Evolutionary conservation across 2,888 invertebrate species (phyloP).

Genomic region (Lucinisca nassula): DNA sequence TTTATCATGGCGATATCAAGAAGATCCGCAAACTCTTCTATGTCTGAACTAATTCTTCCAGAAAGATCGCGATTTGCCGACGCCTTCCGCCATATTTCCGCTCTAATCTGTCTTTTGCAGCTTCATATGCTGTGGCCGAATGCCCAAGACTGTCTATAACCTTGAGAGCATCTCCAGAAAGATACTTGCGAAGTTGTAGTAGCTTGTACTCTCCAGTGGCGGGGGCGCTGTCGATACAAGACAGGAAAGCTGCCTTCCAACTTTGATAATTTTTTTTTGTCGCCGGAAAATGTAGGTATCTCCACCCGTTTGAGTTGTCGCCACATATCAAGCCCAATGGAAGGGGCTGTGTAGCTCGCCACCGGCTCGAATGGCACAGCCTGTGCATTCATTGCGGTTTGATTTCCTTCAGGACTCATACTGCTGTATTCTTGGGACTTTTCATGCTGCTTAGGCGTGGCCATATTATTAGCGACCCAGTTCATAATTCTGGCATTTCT

Average conservation of each 20-base stretch:
- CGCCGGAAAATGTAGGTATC: conserved; percentile 18
- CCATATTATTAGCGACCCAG: not conserved
- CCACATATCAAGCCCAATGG: too few species aligned
- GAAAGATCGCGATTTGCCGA: conserved; percentile 3
- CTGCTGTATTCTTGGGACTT: not conserved
- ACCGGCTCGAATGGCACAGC: not conserved
- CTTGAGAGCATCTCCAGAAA: conserved; percentile 14
- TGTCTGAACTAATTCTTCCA: not conserved
- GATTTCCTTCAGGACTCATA: not conserved
- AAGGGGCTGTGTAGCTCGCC: too few species aligned
- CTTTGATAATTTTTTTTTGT: too few species aligned
- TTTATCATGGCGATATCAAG: too few species aligned
- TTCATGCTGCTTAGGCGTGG: too few species aligned
- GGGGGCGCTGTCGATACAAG: too few species aligned
- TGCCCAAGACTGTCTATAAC: conserved; percentile 29
- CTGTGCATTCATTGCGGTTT: not conserved
- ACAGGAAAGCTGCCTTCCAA: too few species aligned
- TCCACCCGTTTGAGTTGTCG: too few species aligned
- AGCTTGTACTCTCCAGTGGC: too few species aligned
- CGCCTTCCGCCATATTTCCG: too few species aligned
- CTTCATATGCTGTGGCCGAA: too few species aligned
- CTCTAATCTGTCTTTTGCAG: too few species aligned
- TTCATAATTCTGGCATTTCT: not conserved
- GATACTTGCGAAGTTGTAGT: conserved; percentile 27
- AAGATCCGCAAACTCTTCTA: conserved; percentile 1